Evolutionary conservation across 2,113 vertebrate genomes (phyloP), one percentile per base, ranked within the genome.

Genomic region (Siphamia tubifer): DNA sequence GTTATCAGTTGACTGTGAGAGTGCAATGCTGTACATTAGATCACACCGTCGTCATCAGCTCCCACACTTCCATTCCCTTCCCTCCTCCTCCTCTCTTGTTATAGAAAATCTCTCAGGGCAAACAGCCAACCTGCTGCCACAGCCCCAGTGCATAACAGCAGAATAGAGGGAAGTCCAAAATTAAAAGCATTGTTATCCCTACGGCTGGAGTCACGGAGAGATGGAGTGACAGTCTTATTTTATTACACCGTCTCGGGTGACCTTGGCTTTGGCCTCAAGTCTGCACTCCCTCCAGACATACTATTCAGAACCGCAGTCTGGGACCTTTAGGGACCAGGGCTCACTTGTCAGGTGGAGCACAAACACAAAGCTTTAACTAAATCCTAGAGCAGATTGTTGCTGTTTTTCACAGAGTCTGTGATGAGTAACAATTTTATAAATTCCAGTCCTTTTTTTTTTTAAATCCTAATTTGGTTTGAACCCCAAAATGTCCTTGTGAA

Each of bases 141-240:
- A 5, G 17, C 74, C 47, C 53, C 40, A 58, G 67, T 51, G 57
- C 58, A 74, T 40, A 62, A 66, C 64, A 31, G 67, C 78, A 84
- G 81, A 87, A 84, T 74, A 13, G 60, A 79, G 57, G 81, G 76
- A 87, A 86, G 83, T 85, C 81, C 82, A 82, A 79, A 89, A 84
- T 83, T 69, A 83, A 86, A 82, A 80, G 67, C 66, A 75, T 86
- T 90, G 86, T 88, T 84, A 62, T 52, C 36, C 52, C 67, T 58
- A 68, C 6, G 21, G 61, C 69, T 38, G 49, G 51, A 68, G 60
- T 61, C 58, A 11, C 52, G 8, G 53, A 47, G 65, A 64, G 72
- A 69, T n/a, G 32, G 58, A 68, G 64, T 76, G 80, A 85, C 66
- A 64, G 82, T 57, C 70, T 87, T 84, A 88, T 87, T 87, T 87